Evolutionary conservation across 1,140 invertebrate genomes (phyloP).

Genomic region (Dufourea novaeangliae): DNA sequence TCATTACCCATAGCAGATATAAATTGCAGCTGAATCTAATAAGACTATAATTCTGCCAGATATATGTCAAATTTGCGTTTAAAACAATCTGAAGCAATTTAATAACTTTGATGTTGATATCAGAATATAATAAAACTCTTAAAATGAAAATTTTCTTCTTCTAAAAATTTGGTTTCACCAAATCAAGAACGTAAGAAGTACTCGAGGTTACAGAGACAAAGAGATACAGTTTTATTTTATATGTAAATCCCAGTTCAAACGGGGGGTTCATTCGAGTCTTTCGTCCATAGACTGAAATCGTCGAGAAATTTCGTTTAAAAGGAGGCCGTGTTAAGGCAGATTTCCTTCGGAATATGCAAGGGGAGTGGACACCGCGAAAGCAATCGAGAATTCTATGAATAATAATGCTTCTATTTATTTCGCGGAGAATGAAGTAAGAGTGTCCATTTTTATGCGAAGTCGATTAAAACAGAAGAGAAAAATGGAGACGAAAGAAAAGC

Average conservation of each 20-base stretch:
- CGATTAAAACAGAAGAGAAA: slow-evolving; percentile 22
- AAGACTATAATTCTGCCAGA: no score
- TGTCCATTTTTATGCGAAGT: slow-evolving; percentile 24
- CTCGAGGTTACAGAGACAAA: no score
- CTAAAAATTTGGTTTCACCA: no score
- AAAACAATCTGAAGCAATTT: no score
- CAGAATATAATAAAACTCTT: no score
- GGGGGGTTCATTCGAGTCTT: not conserved
- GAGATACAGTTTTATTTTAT: no score
- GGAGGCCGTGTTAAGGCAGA: slow-evolving; percentile 38
- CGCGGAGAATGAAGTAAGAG: slow-evolving; percentile 32
- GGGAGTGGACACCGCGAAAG: slow-evolving; percentile 29
- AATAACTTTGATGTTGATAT: no score
- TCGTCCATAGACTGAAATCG: not conserved
- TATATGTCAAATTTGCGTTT: no score
- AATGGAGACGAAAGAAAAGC: not conserved
- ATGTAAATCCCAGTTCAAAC: not conserved
- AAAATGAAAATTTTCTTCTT: no score
- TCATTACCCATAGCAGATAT: no score
- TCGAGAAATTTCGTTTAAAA: slow-evolving; percentile 12
- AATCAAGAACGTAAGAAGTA: no score
- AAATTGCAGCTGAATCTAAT: no score
- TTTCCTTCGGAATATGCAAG: slow-evolving; percentile 44
- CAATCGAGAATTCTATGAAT: slow-evolving; percentile 64
- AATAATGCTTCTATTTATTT: slow-evolving; percentile 65